These are phyloP conservation scores for Blastobasis adustella DNA, from an alignment of 2,888 invertebrate genomes.

Conservation along the genomic window DNA sequence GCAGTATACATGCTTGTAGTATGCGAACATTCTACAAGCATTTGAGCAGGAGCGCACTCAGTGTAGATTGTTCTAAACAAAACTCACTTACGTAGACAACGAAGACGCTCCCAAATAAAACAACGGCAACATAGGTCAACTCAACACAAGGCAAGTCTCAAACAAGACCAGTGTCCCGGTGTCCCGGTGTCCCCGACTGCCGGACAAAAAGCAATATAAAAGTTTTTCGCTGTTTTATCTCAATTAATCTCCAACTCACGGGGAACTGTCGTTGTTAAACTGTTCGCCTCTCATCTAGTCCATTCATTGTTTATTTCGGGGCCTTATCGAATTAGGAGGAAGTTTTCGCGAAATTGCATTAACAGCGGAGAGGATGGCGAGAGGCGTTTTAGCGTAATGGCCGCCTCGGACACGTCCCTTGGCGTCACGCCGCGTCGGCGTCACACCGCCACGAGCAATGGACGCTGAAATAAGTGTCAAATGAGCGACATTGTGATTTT, in stretches of 20 bases:
- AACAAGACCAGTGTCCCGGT: too few species aligned
- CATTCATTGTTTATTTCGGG: conserved; percentile 38
- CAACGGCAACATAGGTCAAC: too few species aligned
- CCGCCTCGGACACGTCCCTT: conserved; percentile 30
- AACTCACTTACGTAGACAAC: too few species aligned
- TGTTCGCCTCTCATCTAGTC: conserved; percentile 19
- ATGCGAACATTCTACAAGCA: too few species aligned
- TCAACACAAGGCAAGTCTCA: too few species aligned
- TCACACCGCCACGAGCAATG: too few species aligned
- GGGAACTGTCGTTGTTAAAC: conserved; percentile 20
- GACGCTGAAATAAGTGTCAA: too few species aligned
- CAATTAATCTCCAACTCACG: conserved; percentile 1
- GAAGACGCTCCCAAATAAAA: too few species aligned
- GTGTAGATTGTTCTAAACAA: too few species aligned
- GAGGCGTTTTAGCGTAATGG: conserved; percentile 47
- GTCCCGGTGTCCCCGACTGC: background rate
- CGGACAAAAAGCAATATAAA: background rate
- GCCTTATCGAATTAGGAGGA: conserved; percentile 44
- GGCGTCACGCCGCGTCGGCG: conserved; percentile 27
- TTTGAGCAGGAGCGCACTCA: too few species aligned
- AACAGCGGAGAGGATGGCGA: conserved; percentile 36
- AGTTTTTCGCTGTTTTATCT: background rate
- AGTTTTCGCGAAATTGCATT: conserved; percentile 49
- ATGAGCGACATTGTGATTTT: too few species aligned
- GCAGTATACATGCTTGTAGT: too few species aligned